phyloP scores from a whole-genome alignment of 2,797 vertebrate species.

The Anomalospiza imberbis region DNA sequence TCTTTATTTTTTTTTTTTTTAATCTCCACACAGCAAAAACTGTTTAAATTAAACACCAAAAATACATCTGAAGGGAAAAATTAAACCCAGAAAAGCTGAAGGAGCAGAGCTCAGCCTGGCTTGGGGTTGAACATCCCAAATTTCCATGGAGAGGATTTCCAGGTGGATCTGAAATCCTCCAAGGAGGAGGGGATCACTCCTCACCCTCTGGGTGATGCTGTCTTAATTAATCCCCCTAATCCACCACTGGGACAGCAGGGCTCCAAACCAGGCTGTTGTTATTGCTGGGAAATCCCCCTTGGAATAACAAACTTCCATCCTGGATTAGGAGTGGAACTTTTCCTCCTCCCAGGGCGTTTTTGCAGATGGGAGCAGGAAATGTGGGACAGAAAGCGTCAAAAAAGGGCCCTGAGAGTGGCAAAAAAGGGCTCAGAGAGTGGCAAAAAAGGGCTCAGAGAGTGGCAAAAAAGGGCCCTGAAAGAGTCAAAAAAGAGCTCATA shows the following conservation, averaged over 20 bases:
- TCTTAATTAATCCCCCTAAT: background rate
- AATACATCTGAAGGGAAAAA: background rate
- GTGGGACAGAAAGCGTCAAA: fast-evolving
- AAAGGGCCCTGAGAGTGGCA: background rate
- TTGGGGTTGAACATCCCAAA: background rate
- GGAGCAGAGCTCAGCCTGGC: background rate
- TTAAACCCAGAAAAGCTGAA: fast-evolving
- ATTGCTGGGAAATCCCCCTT: background rate
- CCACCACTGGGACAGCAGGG: background rate
- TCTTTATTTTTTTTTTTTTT: background rate
- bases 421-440: no score
- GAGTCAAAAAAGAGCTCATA: no score
- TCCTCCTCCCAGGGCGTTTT: fast-evolving
- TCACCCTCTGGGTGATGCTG: background rate
- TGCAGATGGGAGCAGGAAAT: fast-evolving
- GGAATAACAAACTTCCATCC: background rate
- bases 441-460: background rate
- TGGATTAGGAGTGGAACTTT: background rate
- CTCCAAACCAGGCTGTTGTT: background rate
- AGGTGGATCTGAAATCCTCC: background rate
- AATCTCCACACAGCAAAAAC: background rate
- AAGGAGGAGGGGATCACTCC: background rate
- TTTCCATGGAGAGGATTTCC: background rate
- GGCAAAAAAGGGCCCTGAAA: no score
- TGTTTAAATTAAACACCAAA: background rate